Percentiles rank a stretch among this genome's conserved stretches.
Evolutionary conservation across 2,797 vertebrate species (phyloP).

Genomic region (Epinephelus awoara): DNA sequence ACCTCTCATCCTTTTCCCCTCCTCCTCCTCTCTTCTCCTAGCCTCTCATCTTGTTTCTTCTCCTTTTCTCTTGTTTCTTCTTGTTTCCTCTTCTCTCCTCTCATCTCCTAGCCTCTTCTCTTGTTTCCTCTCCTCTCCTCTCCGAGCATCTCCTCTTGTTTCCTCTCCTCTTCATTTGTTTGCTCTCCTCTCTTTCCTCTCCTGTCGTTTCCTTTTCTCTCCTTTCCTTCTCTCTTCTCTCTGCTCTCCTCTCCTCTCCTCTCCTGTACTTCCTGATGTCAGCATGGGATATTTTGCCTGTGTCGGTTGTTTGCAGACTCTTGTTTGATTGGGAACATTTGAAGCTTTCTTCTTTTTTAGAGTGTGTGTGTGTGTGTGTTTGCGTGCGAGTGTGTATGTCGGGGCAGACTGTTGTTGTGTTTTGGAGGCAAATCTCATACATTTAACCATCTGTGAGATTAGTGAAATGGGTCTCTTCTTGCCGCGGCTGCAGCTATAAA

Average conservation of each 20-base stretch:
- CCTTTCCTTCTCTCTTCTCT: no score
- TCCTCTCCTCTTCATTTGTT: no score
- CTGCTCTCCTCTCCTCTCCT: no score
- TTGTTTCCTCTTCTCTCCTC: no score
- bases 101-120: no score
- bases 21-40: background rate
- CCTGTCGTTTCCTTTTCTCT: no score
- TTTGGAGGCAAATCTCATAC: slow-evolving; percentile 34
- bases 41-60: no score
- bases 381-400: slow-evolving; percentile 1
- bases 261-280: no score
- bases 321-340: slow-evolving; percentile 2
- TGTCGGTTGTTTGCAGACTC: slow-evolving; percentile 17
- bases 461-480: slow-evolving; percentile 19
- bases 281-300: no score
- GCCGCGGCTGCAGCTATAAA: slow-evolving; percentile 20
- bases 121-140: background rate
- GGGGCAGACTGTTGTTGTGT: slow-evolving; percentile 8
- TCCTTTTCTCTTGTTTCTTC: background rate
- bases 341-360: background rate
- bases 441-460: slow-evolving; percentile 43
- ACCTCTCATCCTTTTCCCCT: background rate
- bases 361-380: background rate
- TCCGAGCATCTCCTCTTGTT: background rate
- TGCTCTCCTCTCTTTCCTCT: no score